A percentile compares a stretch with the other conserved stretches of the same genome.
Conservation (phyloP, 1,140 invertebrate genomes). For the Coptotermes formosanus region DNA sequence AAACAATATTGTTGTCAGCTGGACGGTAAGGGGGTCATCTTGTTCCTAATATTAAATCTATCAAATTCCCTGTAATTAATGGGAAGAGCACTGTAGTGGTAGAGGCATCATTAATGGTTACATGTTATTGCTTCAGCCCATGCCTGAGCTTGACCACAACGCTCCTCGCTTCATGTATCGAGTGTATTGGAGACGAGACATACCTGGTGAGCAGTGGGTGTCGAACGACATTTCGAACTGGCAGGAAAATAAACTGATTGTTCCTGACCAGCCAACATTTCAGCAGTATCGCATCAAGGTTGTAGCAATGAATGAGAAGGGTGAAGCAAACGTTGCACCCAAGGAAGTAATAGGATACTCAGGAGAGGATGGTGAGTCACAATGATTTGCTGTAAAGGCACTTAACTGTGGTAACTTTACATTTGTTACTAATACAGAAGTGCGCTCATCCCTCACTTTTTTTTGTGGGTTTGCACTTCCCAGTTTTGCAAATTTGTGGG, state of each 20-base stretch:
- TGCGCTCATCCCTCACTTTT: too few relatives aligned
- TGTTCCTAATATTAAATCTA: too few relatives aligned
- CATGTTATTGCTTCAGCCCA: constrained; percentile 58
- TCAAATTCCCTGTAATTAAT: too few relatives aligned
- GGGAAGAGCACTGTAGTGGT: not conserved
- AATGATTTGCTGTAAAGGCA: too few relatives aligned
- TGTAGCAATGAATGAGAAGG: constrained; percentile 84
- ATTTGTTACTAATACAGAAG: not conserved
- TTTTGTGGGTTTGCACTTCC: too few relatives aligned
- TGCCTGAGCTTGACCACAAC: constrained; percentile 97
- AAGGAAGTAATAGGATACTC: constrained; percentile 87
- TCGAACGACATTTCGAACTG: constrained; percentile 76
- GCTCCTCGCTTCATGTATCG: constrained; percentile 89
- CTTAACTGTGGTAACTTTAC: not conserved
- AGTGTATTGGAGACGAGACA: constrained; percentile 82
- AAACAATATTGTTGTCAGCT: constrained; percentile 89
- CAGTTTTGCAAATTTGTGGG: too few relatives aligned
- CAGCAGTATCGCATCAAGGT: constrained; percentile 90
- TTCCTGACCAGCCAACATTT: constrained; percentile 89
- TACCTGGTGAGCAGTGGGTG: constrained; percentile 70
- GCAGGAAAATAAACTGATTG: constrained; percentile 61
- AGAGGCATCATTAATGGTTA: not conserved
- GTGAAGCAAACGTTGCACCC: constrained; percentile 81
- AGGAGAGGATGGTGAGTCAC: constrained; percentile 78
- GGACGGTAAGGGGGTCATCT: constrained; percentile 69